Conservation (phyloP, 2,113 vertebrate genomes). For the Phaethon lepturus region DNA sequence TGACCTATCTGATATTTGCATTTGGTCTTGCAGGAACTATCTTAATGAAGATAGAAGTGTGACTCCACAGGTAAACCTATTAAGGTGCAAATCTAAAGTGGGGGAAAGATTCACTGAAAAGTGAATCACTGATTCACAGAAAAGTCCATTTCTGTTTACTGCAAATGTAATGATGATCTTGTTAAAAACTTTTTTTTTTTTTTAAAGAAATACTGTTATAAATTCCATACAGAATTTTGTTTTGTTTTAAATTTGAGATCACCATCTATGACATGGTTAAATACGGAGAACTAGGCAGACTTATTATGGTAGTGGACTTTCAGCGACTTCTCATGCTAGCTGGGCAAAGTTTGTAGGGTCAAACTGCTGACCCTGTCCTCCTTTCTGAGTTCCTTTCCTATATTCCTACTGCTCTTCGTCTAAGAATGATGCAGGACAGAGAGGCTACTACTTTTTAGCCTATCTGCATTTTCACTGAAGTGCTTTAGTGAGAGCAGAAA, state of each 20-base stretch:
- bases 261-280: background rate
- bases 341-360: conserved; percentile 70
- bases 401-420: background rate
- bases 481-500: background rate
- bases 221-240: background rate
- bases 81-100: background rate
- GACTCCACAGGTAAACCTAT: background rate
- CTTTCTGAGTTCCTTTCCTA: background rate
- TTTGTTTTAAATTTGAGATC: background rate
- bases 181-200: background rate
- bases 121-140: background rate
- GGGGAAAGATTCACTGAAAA: background rate
- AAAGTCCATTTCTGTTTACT: background rate
- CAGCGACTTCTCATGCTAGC: conserved; percentile 65
- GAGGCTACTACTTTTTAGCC: background rate
- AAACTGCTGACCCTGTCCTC: conserved; percentile 50
- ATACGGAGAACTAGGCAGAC: background rate
- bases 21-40: background rate
- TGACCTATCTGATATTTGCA: background rate
- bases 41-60: background rate
- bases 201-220: background rate
- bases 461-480: background rate
- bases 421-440: background rate
- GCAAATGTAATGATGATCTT: background rate
- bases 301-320: conserved; percentile 19